Percentiles rank a stretch among this genome's conserved stretches.
phyloP scores from a whole-genome alignment of 2,888 invertebrate species.

The Ormyrus rosae region DNA sequence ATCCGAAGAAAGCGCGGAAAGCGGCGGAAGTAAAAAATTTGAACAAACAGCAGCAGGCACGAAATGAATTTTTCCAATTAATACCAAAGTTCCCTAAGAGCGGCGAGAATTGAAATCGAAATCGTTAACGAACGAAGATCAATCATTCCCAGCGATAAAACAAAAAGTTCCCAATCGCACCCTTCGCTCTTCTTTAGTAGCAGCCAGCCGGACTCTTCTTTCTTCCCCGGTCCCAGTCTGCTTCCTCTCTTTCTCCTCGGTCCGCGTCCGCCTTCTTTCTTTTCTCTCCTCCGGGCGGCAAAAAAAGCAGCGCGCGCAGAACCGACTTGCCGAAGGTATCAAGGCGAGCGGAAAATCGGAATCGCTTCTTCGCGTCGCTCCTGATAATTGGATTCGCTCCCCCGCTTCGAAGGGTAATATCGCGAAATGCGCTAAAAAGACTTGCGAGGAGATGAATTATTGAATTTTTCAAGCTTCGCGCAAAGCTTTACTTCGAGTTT shows the following conservation, averaged over 20 bases:
- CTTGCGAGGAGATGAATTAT: background rate
- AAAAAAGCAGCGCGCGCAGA: constrained; percentile 2
- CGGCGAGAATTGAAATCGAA: constrained; percentile 14
- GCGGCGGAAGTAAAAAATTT: no score
- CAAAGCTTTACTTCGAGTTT: background rate
- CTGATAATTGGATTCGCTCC: constrained; percentile 44
- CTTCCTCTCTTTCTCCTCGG: background rate
- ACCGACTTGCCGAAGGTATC: constrained; percentile 16
- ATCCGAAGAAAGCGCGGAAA: no score
- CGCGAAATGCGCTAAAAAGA: background rate
- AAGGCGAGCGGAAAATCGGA: constrained; percentile 37
- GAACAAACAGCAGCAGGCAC: no score
- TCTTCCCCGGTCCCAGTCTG: background rate
- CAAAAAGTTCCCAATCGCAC: constrained; percentile 24
- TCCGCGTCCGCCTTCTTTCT: background rate
- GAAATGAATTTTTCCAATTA: background rate
- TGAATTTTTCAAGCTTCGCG: background rate
- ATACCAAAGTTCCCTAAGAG: background rate
- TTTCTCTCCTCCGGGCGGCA: background rate
- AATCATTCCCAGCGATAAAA: constrained; percentile 18
- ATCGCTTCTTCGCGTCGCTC: constrained; percentile 15
- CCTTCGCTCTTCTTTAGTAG: background rate
- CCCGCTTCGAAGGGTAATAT: background rate
- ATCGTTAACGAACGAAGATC: constrained; percentile 10
- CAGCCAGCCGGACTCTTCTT: background rate